Base-by-base conservation (phyloP, 2,888 invertebrate genomes). In the Prenolepis imparis region DNA sequence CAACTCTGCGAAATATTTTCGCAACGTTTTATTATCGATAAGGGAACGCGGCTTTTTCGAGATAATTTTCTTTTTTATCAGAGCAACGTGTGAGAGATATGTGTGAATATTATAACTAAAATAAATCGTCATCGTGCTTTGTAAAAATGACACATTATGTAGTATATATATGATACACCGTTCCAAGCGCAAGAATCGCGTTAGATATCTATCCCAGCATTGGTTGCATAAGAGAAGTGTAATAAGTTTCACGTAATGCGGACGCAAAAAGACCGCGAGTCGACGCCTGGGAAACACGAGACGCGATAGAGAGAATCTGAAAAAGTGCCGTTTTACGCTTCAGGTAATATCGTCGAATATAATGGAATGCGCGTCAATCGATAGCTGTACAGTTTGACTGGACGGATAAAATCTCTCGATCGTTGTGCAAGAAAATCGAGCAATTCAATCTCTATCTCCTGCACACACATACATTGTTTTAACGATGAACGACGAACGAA, bases 251-350 rank as follows among this genome's bases (percentile, higher is more conserved):
- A 73, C 86, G 89, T 86, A 89, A 89, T 84, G 67, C 57, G 48
- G 24, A 39, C 63, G 83, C 87, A 89, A 86, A 89, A 89, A 89
- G 84, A 55, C 82, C 83, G 66, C 61, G 78, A 73, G 12, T 57
- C 68, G 83, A 88, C 74, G 82, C 82, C 80, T 81, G 64, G 82
- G 85, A 88, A 88, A 85, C 63, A 82, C 88, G 84, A 61, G 84
- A 61, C 83, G 81, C 83, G 66, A 28, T 28, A 83, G 86, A 84
- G 89, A 82, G 88, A 88, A 80, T 61, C 55, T 70, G 59, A 88
- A 88, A 88, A 87, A 88, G 82, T 75, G 64, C 41, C 82, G 74
- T 87, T 88, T 88, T 83, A 88, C 87, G 87, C 78, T 88, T 88
- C 87, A 82, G 73, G 82, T 75, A 66, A 80, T 84, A 77, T 84